These are phyloP conservation scores for Rhegmatorhina hoffmannsi DNA, from an alignment of 2,113 vertebrate species.

Conservation along the genomic window DNA sequence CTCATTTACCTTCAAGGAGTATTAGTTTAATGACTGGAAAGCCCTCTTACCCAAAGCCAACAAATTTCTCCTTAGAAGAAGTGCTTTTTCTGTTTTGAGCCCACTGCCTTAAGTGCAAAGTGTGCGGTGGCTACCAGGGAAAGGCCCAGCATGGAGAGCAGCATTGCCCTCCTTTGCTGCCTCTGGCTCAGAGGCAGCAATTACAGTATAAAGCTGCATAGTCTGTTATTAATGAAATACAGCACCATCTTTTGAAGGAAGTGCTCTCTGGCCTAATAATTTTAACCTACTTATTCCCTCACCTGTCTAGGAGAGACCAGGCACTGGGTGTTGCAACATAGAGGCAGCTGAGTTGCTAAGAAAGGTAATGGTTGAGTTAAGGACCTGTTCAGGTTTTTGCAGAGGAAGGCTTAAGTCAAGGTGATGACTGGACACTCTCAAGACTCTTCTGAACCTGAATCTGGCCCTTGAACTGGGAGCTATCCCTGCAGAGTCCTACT, in stretches of 20 bases:
- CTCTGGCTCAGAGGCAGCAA: not conserved
- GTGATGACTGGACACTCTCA: fast-evolving
- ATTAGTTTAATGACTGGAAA: not conserved
- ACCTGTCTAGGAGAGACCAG: not conserved
- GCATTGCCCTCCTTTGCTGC: not conserved
- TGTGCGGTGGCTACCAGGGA: not conserved
- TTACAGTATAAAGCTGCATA: not conserved
- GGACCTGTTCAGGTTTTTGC: not conserved
- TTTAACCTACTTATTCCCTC: not conserved
- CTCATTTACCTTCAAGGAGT: not conserved
- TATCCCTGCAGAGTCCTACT: not conserved
- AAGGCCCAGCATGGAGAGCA: not conserved
- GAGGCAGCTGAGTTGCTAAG: not conserved
- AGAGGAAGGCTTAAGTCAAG: not conserved
- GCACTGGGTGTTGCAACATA: not conserved
- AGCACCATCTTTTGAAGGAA: not conserved
- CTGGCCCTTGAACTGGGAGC: not conserved
- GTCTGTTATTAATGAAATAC: not conserved
- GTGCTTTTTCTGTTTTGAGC: not conserved
- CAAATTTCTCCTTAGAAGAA: not conserved
- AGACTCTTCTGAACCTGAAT: not conserved
- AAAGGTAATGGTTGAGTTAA: not conserved
- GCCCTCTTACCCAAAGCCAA: not conserved
- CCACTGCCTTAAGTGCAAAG: not conserved
- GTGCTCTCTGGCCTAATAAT: not conserved